Percentiles rank a stretch among this genome's conserved stretches.
phyloP scores from a whole-genome alignment of 2,888 invertebrate genomes.

The Byasa hedistus region DNA sequence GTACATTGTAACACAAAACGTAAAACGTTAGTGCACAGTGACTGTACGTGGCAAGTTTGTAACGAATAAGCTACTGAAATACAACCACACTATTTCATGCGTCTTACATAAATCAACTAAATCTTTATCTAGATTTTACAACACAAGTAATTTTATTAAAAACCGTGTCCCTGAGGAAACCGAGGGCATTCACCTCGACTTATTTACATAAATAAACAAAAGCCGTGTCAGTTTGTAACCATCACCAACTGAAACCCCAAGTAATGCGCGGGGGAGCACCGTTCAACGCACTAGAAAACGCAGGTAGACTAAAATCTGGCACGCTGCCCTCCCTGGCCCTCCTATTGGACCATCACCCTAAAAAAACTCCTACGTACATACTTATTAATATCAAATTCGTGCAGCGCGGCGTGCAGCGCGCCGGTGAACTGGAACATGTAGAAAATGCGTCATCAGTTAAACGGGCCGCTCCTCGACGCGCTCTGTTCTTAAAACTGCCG shows the following conservation, averaged over 20 bases:
- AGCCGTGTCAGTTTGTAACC: conserved; percentile 36
- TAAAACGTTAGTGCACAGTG: too few relatives aligned
- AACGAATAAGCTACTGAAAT: too few relatives aligned
- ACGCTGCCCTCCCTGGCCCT: not conserved
- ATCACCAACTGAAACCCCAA: conserved; percentile 34
- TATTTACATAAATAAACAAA: not conserved
- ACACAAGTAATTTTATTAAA: too few relatives aligned
- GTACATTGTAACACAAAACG: too few relatives aligned
- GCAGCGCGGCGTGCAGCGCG: not conserved
- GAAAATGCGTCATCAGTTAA: conserved; percentile 1
- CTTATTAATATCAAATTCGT: too few relatives aligned
- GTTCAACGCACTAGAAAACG: conserved; percentile 15
- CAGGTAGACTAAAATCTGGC: conserved; percentile 1
- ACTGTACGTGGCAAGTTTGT: too few relatives aligned
- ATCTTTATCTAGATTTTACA: too few relatives aligned
- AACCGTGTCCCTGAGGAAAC: too few relatives aligned
- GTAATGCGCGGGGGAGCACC: not conserved
- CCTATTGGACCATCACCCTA: not conserved
- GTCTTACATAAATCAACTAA: too few relatives aligned
- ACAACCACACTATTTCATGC: too few relatives aligned
- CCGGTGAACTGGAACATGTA: not conserved
- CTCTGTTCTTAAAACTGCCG: not conserved
- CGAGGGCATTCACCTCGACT: conserved; percentile 12
- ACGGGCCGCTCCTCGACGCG: conserved; percentile 8
- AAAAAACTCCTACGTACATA: too few relatives aligned